A percentile compares a stretch with the other conserved stretches of the same genome.
phyloP scores from a whole-genome alignment of 2,797 vertebrate genomes.

The Scarus forsteni region DNA sequence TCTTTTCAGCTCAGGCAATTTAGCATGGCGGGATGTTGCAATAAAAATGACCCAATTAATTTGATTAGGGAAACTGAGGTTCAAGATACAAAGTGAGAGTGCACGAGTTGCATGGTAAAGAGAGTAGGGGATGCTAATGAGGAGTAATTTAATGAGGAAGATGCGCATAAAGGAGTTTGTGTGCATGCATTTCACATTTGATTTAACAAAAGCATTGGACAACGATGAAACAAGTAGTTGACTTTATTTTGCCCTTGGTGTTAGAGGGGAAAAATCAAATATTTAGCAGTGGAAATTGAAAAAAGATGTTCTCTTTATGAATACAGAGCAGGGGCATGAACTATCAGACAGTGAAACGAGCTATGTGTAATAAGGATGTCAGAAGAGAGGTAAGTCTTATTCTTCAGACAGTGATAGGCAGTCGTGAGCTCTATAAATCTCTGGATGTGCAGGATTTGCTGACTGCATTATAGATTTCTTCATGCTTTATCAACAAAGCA shows the following conservation, averaged over 20 bases:
- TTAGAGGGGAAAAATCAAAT: constrained; percentile 23
- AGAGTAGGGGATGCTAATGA: constrained; percentile 56
- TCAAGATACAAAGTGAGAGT: constrained; percentile 60
- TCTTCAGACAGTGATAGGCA: too few species aligned
- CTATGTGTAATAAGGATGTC: background rate
- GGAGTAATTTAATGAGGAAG: constrained; percentile 49
- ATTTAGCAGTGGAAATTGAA: constrained; percentile 27
- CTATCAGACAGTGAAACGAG: constrained; percentile 12
- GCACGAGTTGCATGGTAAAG: constrained; percentile 60
- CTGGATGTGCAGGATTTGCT: too few species aligned
- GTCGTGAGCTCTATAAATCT: too few species aligned
- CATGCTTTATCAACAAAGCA: too few species aligned
- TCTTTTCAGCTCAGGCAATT: constrained; percentile 64
- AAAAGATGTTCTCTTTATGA: constrained; percentile 1
- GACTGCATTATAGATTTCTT: too few species aligned
- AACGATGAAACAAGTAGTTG: constrained; percentile 43
- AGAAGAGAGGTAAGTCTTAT: background rate
- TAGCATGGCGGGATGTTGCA: constrained; percentile 62
- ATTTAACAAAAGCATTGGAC: constrained; percentile 44
- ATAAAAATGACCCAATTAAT: constrained; percentile 76
- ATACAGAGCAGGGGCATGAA: constrained; percentile 18
- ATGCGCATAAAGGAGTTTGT: constrained; percentile 38
- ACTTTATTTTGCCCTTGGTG: constrained; percentile 16
- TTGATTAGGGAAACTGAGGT: constrained; percentile 74
- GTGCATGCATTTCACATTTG: constrained; percentile 39